Base-by-base conservation (phyloP, 1,140 invertebrate species). In the Neoseiulus cucumeris region DNA sequence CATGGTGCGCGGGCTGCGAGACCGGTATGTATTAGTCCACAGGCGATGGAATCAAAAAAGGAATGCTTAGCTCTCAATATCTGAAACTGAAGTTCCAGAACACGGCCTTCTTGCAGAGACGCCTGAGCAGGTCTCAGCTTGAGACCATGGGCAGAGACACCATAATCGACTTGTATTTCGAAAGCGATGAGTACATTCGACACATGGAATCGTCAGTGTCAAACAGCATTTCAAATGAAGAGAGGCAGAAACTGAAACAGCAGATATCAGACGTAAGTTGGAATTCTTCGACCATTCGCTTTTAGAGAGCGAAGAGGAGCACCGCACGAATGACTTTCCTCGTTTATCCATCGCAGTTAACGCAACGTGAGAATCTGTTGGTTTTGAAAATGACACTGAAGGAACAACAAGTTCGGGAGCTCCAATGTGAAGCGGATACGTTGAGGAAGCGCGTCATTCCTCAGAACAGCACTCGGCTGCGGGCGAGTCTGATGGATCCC, bases 401-500 rank as follows among this genome's bases (percentile, higher is more conserved):
- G 9, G 33, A 39, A 9, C 33, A 39, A 9, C 33, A 39, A 39
- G 22, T 25, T 17, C 22, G 33, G 22, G 51, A 59, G 33, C 51
- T 59, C 14, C 51, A 59, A 25, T 59, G 25, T 9, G 51, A 59
- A 91, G 73, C 89, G 89, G 65, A 80, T 82, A 82, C 67, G 81
- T 83, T 70, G 86, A 90, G 73, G 85, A 84, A 55, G 17, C 1
- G 51, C 1, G 25, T 29, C 14, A 59, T 59, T 5, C 51, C 51
- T 29, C 85, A 86, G 45, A 85, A 84, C 69, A 81, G 84, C 18
- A 81, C 85, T 66, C 82, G 86, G 47, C 74, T 91, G 45, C 81
- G 89, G 70, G 85, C 86, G 14, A 85, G 88, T 67, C 77, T 96
- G 1, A 78, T 97, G 70, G 93, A 98, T 78, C 92, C 93, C 29